Conservation (phyloP, 2,113 vertebrate species). For the Pluvianellus socialis region DNA sequence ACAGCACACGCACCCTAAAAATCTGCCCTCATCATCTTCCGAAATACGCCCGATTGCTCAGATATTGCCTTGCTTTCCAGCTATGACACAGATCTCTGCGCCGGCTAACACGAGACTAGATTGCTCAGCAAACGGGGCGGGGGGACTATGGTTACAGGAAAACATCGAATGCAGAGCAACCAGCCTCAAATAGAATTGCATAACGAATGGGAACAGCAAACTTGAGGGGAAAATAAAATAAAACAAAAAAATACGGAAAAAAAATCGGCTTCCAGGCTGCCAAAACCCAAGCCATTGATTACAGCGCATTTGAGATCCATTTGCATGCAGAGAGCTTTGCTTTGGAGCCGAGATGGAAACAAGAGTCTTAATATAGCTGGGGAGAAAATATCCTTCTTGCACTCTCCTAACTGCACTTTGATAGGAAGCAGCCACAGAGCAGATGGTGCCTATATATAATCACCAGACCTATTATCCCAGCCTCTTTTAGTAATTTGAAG, state of each 20-base stretch:
- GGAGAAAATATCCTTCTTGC: constrained; percentile 67
- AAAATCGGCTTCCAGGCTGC: not conserved
- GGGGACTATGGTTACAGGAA: not conserved
- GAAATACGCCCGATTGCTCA: constrained; percentile 1
- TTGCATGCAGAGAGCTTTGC: constrained; percentile 60
- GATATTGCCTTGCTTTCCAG: not conserved
- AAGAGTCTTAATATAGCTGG: constrained; percentile 66
- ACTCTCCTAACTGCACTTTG: constrained; percentile 60
- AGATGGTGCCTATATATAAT: constrained; percentile 72
- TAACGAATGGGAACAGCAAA: not conserved
- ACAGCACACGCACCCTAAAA: not conserved
- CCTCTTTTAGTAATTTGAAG: constrained; percentile 65
- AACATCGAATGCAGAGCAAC: not conserved
- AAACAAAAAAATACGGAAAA: too few relatives aligned
- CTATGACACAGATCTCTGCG: not conserved
- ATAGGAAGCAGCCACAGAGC: constrained; percentile 67
- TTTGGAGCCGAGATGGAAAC: constrained; percentile 58
- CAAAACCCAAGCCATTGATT: constrained; percentile 51
- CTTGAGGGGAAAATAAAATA: not conserved
- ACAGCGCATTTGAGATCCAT: not conserved
- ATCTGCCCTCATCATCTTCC: constrained; percentile 5
- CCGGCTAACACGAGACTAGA: not conserved
- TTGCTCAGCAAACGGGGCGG: not conserved
- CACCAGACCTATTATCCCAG: constrained; percentile 67
- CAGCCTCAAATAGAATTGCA: not conserved